These are phyloP conservation scores for Cnemophilus loriae DNA, from an alignment of 2,113 vertebrate genomes.

Conservation along the genomic window DNA sequence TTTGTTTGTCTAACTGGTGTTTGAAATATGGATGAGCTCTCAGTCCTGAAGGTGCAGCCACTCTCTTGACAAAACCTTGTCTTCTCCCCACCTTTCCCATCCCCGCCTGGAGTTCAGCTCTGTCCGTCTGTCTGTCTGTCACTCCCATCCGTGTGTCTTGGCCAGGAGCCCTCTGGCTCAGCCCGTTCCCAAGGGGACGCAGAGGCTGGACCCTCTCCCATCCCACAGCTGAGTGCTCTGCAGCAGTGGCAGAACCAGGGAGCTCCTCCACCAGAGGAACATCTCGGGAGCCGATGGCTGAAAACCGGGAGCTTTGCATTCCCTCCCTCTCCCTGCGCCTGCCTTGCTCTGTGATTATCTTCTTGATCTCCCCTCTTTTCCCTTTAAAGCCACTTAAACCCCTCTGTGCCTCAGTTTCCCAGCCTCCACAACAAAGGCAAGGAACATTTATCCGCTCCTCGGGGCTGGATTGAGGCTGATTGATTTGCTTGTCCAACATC, in stretches of 20 bases:
- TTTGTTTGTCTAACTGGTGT: slow-evolving; percentile 70
- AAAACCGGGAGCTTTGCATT: neutral
- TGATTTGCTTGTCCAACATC: slow-evolving; percentile 19
- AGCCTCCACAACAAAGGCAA: neutral
- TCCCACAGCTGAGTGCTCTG: fast-evolving
- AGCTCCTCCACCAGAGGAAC: neutral
- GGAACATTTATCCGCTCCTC: neutral
- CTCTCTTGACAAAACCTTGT: neutral
- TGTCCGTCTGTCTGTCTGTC: neutral
- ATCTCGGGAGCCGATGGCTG: fast-evolving
- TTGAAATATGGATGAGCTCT: slow-evolving; percentile 68
- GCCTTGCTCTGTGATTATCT: neutral
- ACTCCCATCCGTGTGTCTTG: fast-evolving
- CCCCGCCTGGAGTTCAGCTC: neutral
- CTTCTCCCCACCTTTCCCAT: neutral
- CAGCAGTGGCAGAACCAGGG: neutral
- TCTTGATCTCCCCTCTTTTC: neutral
- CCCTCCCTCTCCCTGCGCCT: neutral
- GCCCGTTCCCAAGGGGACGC: neutral
- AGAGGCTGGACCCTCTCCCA: neutral
- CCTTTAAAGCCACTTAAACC: neutral
- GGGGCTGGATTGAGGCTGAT: neutral
- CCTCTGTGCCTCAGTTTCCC: neutral
- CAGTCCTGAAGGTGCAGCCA: slow-evolving; percentile 44
- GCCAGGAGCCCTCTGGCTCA: neutral